phyloP scores from a whole-genome alignment of 2,888 invertebrate species.

The Lagria hirta region DNA sequence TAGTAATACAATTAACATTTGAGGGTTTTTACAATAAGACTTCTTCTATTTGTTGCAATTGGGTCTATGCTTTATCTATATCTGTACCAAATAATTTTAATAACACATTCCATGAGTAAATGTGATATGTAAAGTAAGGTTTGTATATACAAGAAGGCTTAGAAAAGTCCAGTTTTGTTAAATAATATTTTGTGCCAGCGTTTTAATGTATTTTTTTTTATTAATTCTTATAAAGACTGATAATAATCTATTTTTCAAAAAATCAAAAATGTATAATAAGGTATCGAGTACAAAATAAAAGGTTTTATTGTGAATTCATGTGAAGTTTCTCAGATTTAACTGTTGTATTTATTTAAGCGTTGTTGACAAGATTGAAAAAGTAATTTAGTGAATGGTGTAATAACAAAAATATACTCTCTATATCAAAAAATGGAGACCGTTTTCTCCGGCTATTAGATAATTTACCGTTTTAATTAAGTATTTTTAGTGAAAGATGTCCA shows the following conservation, averaged over 20 bases:
- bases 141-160: background rate
- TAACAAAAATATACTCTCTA: slow-evolving; percentile 10
- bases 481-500: slow-evolving; percentile 20
- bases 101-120: too few species aligned
- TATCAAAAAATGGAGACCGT: slow-evolving; percentile 10
- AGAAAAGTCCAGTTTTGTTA: background rate
- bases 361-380: slow-evolving; percentile 16
- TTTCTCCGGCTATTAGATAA: slow-evolving; percentile 16
- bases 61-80: too few species aligned
- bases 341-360: slow-evolving; percentile 8
- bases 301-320: slow-evolving; percentile 15
- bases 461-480: slow-evolving; percentile 18
- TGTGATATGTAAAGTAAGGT: slow-evolving; percentile 5
- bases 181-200: slow-evolving; percentile 5
- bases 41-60: too few species aligned
- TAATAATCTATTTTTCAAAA: slow-evolving; percentile 1
- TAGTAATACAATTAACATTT: slow-evolving; percentile 5
- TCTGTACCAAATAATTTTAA: slow-evolving; percentile 1
- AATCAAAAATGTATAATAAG: slow-evolving; percentile 2
- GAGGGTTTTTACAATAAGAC: too few species aligned
- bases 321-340: slow-evolving; percentile 17
- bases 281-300: slow-evolving; percentile 6
- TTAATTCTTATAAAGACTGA: too few species aligned
- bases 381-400: slow-evolving; percentile 11
- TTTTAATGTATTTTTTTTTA: slow-evolving; percentile 8